Evolutionary conservation across 2,113 vertebrate genomes (phyloP), one percentile per base, ranked within the genome.

Genomic region (Hippoglossus stenolepis): DNA sequence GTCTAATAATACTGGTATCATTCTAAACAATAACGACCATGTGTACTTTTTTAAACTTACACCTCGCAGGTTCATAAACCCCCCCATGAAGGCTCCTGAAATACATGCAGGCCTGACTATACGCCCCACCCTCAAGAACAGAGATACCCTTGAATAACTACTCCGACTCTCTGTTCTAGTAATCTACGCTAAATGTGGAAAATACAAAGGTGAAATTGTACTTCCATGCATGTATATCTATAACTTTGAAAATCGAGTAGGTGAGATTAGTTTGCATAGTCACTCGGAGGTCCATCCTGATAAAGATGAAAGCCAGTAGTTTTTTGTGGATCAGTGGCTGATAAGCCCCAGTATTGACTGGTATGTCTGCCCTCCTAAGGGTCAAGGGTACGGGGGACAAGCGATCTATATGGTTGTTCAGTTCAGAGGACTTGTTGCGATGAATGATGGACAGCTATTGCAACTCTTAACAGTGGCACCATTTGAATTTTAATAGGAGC

Each of bases 401-500:
- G 49, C 45, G 45, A 17, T 47, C 6, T 26, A 26, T 58, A 5
- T 38, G 31, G 8, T 13, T 62, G 28, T 40, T 40, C 40, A 21
- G 40, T 40, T 64, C 11, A 6, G 40, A 45, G n/a, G n/a, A 14
- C 21, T 45, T 47, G 35, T 13, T 45, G 40, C 18, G 12, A 49
- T 75, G 64, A 58, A 53, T 49, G 54, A 70, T n/a, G 3, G 31
- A 54, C 8, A 26, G 65, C 69, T 58, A 3, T 60, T 26, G 5
- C 54, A 38, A 8, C 26, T 74, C 61, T 67, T 62, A 75, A 62
- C 61, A 58, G 17, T 58, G 69, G 59, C 77, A 51, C 54, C 31
- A 1, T 23, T 15, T 11, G 17, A 54, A 54, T 83, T 84, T 87
- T 85, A 82, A 82, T 83, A 82, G 86, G 23, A 56, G 68, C 4